A percentile compares a stretch with the other conserved stretches of the same genome.
phyloP scores from a whole-genome alignment of 2,888 invertebrate species.

The Callyntrura sp. region DNA sequence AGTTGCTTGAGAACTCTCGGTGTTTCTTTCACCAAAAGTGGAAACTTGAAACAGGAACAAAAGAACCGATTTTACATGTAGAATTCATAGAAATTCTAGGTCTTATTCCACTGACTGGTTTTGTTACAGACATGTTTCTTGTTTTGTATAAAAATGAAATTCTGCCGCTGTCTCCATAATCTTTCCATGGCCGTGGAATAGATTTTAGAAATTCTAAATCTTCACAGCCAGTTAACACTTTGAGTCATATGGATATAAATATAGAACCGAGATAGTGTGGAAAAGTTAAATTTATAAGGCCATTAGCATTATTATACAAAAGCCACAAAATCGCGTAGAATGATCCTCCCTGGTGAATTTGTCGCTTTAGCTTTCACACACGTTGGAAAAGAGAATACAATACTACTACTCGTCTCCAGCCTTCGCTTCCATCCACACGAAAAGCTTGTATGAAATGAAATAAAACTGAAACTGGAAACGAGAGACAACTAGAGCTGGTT shows the following conservation, averaged over 20 bases:
- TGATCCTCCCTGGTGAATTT: conserved; percentile 70
- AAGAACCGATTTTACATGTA: conserved; percentile 3
- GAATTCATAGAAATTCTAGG: too few relatives aligned
- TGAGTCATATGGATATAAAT: neutral
- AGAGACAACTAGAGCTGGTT: neutral
- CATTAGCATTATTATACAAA: conserved; percentile 73
- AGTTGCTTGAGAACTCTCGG: conserved; percentile 14
- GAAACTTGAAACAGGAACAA: conserved; percentile 2
- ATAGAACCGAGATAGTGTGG: neutral
- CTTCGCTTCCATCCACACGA: neutral
- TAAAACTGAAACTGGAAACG: neutral
- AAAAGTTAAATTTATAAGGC: conserved; percentile 76
- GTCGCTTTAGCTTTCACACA: conserved; percentile 68
- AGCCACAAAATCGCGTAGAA: conserved; percentile 68
- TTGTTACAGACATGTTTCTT: too few relatives aligned
- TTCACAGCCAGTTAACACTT: conserved; percentile 2
- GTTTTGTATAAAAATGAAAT: too few relatives aligned
- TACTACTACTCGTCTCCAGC: conserved; percentile 11
- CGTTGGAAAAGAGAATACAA: neutral
- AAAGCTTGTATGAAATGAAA: neutral
- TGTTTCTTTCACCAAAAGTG: conserved; percentile 18
- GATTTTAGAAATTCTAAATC: conserved; percentile 16
- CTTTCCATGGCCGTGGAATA: neutral
- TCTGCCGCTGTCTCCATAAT: too few relatives aligned
- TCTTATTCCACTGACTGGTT: too few relatives aligned